Evolutionary conservation across 2,797 vertebrate species (phyloP).

Genomic region (Myiotriccus ornatus): DNA sequence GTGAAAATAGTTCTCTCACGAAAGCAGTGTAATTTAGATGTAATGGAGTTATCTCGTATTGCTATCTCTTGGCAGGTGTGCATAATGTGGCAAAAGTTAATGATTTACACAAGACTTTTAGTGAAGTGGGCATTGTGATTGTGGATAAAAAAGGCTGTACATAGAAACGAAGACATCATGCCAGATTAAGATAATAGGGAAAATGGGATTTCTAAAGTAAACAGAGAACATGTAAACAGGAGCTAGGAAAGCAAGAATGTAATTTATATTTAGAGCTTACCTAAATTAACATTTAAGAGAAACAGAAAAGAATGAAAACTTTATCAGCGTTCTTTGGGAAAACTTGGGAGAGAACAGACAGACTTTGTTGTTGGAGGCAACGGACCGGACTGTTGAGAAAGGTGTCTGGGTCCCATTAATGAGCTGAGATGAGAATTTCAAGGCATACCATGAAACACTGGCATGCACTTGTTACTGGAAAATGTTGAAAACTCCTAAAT

Average conservation of each 20-base stretch:
- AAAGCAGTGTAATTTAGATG: background rate
- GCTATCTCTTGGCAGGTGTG: background rate
- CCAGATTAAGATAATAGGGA: background rate
- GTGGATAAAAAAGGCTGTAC: background rate
- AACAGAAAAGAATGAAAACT: background rate
- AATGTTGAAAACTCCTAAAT: background rate
- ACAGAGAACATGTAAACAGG: background rate
- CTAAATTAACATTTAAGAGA: background rate
- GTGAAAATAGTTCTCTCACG: background rate
- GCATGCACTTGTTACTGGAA: background rate
- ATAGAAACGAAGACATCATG: background rate
- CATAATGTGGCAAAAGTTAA: background rate
- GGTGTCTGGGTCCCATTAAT: background rate
- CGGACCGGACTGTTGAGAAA: background rate
- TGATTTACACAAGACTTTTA: background rate
- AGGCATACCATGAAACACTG: accelerated
- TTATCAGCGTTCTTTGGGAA: background rate
- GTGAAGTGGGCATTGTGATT: background rate
- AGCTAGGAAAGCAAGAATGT: background rate
- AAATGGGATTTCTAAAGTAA: constrained; percentile 14
- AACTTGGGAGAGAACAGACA: background rate
- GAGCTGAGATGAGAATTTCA: background rate
- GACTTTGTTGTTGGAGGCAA: background rate
- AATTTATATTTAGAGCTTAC: background rate
- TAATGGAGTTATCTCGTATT: background rate